These are phyloP conservation scores for Drosophila emarginata DNA, from an alignment of 2,888 invertebrate species.

Conservation along the genomic window DNA sequence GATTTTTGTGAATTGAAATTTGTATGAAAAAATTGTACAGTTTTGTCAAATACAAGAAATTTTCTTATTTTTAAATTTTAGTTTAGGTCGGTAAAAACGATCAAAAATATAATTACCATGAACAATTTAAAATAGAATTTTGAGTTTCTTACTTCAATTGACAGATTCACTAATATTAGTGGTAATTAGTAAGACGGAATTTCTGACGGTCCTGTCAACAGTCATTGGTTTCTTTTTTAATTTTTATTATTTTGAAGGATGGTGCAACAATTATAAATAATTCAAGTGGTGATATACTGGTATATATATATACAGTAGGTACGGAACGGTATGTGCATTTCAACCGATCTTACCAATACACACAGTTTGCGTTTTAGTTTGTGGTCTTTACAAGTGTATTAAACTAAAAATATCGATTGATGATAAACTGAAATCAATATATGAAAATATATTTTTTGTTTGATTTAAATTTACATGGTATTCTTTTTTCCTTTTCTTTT, in stretches of 20 bases:
- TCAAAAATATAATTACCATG: no score
- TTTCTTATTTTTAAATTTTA: no score
- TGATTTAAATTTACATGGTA: conserved; percentile 36
- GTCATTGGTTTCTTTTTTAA: background rate
- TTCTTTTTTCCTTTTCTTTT: conserved; percentile 30
- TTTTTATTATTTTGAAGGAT: background rate
- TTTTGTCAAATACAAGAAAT: no score
- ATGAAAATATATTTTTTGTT: conserved; percentile 20
- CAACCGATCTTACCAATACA: background rate
- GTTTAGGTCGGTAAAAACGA: no score
- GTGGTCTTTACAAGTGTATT: conserved; percentile 12
- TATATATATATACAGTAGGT: conserved; percentile 14
- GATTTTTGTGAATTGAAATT: no score
- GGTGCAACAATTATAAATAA: conserved; percentile 54
- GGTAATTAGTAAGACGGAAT: background rate
- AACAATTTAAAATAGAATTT: background rate
- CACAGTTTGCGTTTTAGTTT: background rate
- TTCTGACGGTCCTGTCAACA: background rate
- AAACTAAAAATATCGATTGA: conserved; percentile 6
- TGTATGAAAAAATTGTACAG: no score
- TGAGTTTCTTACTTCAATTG: no score
- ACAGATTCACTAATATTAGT: no score
- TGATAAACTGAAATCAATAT: conserved; percentile 1
- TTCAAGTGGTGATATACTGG: conserved; percentile 48
- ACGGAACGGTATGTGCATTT: background rate